Conservation (phyloP, 2,113 vertebrate genomes). For the Apistogramma diplotaenia region DNA sequence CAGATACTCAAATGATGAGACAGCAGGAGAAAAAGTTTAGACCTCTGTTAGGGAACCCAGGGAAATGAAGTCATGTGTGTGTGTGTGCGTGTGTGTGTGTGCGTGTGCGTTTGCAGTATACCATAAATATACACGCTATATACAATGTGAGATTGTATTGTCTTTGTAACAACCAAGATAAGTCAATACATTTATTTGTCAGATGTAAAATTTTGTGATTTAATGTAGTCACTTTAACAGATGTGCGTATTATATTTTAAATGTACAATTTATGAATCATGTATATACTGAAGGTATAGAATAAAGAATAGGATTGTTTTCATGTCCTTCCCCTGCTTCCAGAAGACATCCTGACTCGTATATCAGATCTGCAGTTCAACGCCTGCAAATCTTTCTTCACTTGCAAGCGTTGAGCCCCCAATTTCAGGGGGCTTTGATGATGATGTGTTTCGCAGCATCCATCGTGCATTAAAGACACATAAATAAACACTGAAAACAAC, state of each 20-base stretch:
- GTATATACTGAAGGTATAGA: neutral
- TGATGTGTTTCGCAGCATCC: neutral
- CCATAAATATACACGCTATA: conserved; percentile 10
- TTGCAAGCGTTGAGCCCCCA: neutral
- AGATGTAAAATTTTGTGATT: neutral
- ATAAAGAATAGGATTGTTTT: neutral
- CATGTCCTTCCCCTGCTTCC: neutral
- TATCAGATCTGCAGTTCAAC: neutral
- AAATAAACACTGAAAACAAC: neutral
- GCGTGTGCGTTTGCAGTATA: neutral
- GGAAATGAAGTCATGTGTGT: neutral
- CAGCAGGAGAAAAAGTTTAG: neutral
- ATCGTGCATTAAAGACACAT: conserved; percentile 19
- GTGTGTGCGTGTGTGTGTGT: neutral
- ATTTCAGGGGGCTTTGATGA: neutral
- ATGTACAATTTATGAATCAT: neutral
- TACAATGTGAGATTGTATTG: neutral
- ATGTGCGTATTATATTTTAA: neutral
- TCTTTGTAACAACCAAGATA: neutral
- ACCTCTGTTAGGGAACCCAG: conserved; percentile 7
- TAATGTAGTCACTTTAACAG: conserved; percentile 8
- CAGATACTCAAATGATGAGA: neutral
- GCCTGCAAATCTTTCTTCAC: neutral
- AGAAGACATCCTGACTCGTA: neutral
- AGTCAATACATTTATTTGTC: neutral